Evolutionary conservation across 2,888 invertebrate species (phyloP), one percentile per base, ranked within the genome.

Genomic region (Ferrisia virgata): DNA sequence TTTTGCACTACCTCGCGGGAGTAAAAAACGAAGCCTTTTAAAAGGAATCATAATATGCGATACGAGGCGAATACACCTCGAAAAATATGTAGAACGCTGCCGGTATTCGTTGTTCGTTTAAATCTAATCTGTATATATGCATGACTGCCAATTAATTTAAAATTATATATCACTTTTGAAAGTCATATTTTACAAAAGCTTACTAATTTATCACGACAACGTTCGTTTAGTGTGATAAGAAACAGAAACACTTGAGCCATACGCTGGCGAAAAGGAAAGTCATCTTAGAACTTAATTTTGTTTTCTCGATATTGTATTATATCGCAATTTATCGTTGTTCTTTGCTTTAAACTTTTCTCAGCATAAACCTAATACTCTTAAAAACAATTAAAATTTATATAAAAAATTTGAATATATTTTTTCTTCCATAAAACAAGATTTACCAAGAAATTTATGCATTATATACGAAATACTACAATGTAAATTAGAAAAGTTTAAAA

Each of bases 121-220:
- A 69, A 69, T 69, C 69, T 69, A 31, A 69, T 69, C 69, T 69
- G 31, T 31, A 33, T 69, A 25, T 64, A 69, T 69, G 31, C 69
- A 69, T n/a, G 69, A 69, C 69, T 69, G 69, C 69, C 69, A 69
- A 69, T 69, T 69, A 69, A 69, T 69, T 69, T 69, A 69, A 69
- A 69, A 69, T 53, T 53, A 53, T 69, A 31, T 31, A 31, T 31
- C 69, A 69, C 31, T 69, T 69, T 31, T n/a, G 69, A 69, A 69
- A 28, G 69, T 33, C 69, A 69, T 69, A 31, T 69, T 69, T 31
- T 33, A 69, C 69, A 69, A 33, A 69, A 69, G 31, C 69, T 69
- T 69, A 69, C 53, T 31, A 69, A 33, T 69, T 69, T 69, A 69
- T 69, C 69, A 69, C 69, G 69, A 69, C 31, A 69, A 69, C 15